Percentiles rank a stretch among this genome's conserved stretches.
Evolutionary conservation across 1,140 invertebrate genomes (phyloP).

Genomic region (Lucilia sericata): DNA sequence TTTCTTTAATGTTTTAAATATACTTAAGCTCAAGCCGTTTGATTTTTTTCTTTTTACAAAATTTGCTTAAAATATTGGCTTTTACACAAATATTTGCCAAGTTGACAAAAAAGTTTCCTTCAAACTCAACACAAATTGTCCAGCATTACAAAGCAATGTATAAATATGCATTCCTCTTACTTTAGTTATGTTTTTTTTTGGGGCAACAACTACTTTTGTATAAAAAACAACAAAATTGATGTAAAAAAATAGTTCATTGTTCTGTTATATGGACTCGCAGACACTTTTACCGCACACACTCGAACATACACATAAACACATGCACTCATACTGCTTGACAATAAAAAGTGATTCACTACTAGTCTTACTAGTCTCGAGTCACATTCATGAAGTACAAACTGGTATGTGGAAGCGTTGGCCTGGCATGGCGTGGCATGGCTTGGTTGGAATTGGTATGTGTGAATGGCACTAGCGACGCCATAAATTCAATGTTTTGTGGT

Average conservation of each 20-base stretch:
- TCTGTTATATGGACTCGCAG: constrained; percentile 16
- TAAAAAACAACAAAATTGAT: background rate
- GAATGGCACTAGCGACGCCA: constrained; percentile 40
- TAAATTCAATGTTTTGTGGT: constrained; percentile 43
- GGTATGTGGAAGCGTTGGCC: background rate
- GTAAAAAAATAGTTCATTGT: constrained; percentile 4
- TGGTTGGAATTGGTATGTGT: constrained; percentile 17
- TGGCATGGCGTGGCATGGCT: background rate
- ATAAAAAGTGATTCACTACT: background rate
- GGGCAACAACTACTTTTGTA: too few relatives aligned
- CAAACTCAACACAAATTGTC: background rate
- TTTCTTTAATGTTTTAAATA: too few relatives aligned
- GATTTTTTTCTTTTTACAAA: background rate
- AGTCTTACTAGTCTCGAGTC: background rate
- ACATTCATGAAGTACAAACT: background rate
- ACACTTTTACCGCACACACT: background rate
- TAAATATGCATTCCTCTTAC: background rate
- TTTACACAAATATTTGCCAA: constrained; percentile 13
- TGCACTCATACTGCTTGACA: background rate
- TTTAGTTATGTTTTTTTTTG: background rate
- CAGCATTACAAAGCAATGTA: background rate
- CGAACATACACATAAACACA: too few relatives aligned
- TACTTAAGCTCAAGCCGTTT: background rate
- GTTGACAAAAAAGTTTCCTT: background rate
- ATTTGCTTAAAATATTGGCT: background rate